These are phyloP conservation scores for Octodon degus DNA, from an alignment of 2,113 vertebrate species.

Conservation along the genomic window DNA sequence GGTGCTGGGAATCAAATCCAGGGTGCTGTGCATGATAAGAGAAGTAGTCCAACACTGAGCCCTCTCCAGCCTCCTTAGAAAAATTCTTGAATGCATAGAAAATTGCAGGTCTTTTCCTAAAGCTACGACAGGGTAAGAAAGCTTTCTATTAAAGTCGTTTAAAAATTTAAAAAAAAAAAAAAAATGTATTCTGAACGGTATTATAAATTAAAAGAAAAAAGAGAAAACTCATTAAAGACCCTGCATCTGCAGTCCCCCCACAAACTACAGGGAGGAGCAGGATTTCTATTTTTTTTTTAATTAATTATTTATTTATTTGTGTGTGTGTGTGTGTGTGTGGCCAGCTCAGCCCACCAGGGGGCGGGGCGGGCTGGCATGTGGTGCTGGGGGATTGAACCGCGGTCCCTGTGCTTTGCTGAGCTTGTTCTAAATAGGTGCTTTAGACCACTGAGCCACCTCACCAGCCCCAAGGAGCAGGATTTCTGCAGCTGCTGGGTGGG, in stretches of 20 bases:
- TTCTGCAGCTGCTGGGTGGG: background rate
- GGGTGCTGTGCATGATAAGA: background rate
- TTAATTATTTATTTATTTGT: too few species aligned
- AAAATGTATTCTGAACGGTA: background rate
- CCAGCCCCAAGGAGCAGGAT: too few species aligned
- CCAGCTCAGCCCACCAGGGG: too few species aligned
- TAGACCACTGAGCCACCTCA: too few species aligned
- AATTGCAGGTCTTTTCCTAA: background rate
- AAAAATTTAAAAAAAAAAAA: background rate
- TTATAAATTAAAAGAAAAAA: background rate
- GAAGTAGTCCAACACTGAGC: background rate
- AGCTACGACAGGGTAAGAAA: background rate
- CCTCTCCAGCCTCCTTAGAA: background rate
- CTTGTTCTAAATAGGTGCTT: too few species aligned
- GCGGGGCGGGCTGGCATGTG: too few species aligned
- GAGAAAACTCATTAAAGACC: background rate
- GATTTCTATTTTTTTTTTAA: too few species aligned
- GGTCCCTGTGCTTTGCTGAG: too few species aligned
- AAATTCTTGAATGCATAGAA: background rate
- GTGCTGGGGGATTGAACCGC: too few species aligned
- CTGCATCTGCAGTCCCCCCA: background rate
- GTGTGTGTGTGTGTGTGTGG: too few species aligned
- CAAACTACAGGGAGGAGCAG: background rate
- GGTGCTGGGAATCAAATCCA: background rate
- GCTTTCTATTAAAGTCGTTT: background rate